Evolutionary conservation across 2,888 invertebrate genomes (phyloP).

Genomic region (Epiperipatus broadwayi): DNA sequence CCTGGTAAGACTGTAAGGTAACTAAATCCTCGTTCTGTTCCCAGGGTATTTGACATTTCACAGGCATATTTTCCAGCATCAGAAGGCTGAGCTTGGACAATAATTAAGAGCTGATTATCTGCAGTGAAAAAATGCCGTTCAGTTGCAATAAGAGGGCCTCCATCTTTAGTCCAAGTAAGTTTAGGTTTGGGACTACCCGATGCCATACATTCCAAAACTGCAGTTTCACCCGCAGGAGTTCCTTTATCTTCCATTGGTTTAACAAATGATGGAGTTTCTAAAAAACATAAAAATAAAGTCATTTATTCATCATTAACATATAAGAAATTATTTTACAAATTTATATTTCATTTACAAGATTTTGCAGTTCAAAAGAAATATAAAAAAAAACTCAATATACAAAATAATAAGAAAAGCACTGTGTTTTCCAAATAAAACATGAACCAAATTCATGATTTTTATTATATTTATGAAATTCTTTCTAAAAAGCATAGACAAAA

Average conservation of each 20-base stretch:
- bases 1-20: constrained; percentile 48
- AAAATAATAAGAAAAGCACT: not conserved
- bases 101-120: constrained; percentile 66
- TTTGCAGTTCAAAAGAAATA: constrained; percentile 10
- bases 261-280: constrained; percentile 67
- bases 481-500: too few species aligned
- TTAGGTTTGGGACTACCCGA: constrained; percentile 62
- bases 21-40: constrained; percentile 50
- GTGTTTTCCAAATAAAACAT: too few species aligned
- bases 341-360: not conserved
- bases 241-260: constrained; percentile 68
- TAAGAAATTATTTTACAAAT: constrained; percentile 11
- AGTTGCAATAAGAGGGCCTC: constrained; percentile 45
- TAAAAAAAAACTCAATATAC: not conserved
- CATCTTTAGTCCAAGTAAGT: constrained; percentile 68
- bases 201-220: constrained; percentile 70
- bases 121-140: constrained; percentile 69
- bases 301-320: not conserved
- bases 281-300: constrained; percentile 19
- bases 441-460: too few species aligned
- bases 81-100: constrained; percentile 51
- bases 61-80: constrained; percentile 79
- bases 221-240: constrained; percentile 56
- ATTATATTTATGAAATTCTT: too few species aligned
- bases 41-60: constrained; percentile 65